Base-by-base conservation (phyloP, 2,113 vertebrate species). In the Paramormyrops kingsleyae region DNA sequence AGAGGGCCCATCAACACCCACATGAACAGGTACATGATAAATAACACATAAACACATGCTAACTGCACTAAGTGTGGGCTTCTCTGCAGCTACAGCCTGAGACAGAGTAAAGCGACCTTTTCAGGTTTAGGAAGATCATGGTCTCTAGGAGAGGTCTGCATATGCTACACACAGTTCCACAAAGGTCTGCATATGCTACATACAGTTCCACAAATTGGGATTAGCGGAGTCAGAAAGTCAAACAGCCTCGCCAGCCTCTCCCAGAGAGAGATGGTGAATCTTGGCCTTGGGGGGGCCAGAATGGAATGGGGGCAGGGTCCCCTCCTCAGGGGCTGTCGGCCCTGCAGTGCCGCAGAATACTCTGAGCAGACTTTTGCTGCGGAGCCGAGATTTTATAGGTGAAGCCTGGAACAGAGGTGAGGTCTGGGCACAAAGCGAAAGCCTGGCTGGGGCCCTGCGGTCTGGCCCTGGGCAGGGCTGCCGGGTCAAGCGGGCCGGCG, bases 321-420 rank as follows among this genome's bases (percentile, higher is more conserved):
- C 88, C 50, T 8, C 2, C 84, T 80, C 88, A 89, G 42, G 19
- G 12, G 47, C 70, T 42, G 70, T 39, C 15, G 12, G 35, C 12
- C 88, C 3, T 85, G 94, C 94, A 0, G 96, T 92, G 49, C 97
- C 96, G 93, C 97, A 98, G 94, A 97, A 99, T 0, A 94, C 94
- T 93, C 96, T 96, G 87, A 98, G 94, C 92, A 98, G 95, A 50
- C 95, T 95, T 92, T 96, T 97, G 3, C 96, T 97, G 90, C 94
- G 97, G 53, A 91, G 94, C 66, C 94, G 96, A 90, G 83, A 90
- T 92, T 0, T 92, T 93, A 90, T 90, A 0, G 94, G 85, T 0
- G 92, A 90, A 13, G 31, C 74, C 35, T 42, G 74, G 74, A 42
- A 80, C 17, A 19, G 35, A 42, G 35, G 13, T 80, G 74, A 46